A percentile compares a stretch with the other conserved stretches of the same genome.
Conservation (phyloP, 2,113 vertebrate genomes). For the Etheostoma spectabile region DNA sequence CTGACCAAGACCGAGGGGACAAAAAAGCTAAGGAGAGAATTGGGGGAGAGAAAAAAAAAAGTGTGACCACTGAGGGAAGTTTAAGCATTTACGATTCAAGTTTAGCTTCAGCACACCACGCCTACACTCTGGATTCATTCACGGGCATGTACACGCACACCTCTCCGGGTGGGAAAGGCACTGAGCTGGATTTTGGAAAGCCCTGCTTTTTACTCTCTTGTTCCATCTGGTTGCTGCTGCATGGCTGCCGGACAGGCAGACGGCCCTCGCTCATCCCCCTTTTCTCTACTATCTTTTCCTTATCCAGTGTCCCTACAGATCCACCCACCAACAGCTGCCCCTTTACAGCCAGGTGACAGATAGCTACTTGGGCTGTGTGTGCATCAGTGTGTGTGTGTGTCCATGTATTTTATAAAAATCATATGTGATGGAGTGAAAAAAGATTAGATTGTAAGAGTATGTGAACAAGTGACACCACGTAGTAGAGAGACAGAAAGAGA, state of each 20-base stretch:
- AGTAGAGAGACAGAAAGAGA: constrained; percentile 24
- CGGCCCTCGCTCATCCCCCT: constrained; percentile 62
- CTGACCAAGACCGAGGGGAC: constrained; percentile 72
- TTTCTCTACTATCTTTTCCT: constrained; percentile 67
- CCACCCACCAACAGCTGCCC: constrained; percentile 56
- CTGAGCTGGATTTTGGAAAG: constrained; percentile 75
- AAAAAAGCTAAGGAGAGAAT: constrained; percentile 42
- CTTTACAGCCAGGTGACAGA: constrained; percentile 63
- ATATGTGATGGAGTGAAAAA: constrained; percentile 50
- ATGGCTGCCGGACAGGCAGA: constrained; percentile 63
- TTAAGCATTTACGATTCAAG: constrained; percentile 81
- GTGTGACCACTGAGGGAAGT: constrained; percentile 78
- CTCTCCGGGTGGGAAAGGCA: constrained; percentile 68
- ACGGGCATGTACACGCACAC: constrained; percentile 61
- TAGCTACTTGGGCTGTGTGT: constrained; percentile 33
- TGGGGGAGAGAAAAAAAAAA: constrained; percentile 57
- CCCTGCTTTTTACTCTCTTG: constrained; percentile 68
- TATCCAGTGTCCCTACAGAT: constrained; percentile 57
- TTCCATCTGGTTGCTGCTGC: constrained; percentile 79
- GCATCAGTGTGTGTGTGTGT: constrained; percentile 37
- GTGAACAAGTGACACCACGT: constrained; percentile 63
- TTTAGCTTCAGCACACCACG: constrained; percentile 83
- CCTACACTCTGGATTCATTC: constrained; percentile 73
- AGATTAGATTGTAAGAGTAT: constrained; percentile 72
- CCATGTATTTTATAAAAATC: constrained; percentile 39